Evolutionary conservation across 2,113 vertebrate species (phyloP), one percentile per base, ranked within the genome.

Genomic region (Siniperca chuatsi): DNA sequence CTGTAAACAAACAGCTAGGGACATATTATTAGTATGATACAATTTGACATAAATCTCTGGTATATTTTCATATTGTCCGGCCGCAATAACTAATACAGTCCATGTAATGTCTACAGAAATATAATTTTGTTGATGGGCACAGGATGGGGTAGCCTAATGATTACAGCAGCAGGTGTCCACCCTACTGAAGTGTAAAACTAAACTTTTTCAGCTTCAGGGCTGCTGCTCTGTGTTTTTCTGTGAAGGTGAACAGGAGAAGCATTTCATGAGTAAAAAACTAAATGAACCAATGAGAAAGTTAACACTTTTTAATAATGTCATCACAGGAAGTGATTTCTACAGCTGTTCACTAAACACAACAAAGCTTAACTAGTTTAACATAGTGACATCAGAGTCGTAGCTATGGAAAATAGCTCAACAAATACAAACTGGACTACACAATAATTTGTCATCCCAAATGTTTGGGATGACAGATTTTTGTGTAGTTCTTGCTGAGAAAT

Each of bases 381-480:
- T 37, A 72, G 23, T 25, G 37, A 44, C 10, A 71, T 71, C 8
- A 0, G 46, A 69, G n/a, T 70, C 9, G 8, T 25, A 70, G 16
- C 0, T 18, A 4, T 35, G 40, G 37, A 66, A 66, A 66, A 44
- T 44, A n/a, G 35, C 11, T 42, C 8, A 21, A 50, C 33, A 64
- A 52, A 52, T 65, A 52, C 8, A 10, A 25, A 66, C 5, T 15
- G n/a, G 10, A 29, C 29, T 29, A 29, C 29, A 29, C 29, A 29
- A 29, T 29, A 29, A 29, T 29, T 1, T 29, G 29, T 29, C 29
- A 29, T n/a, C n/a, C n/a, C n/a, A n/a, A n/a, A n/a, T n/a, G n/a
- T n/a, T n/a, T n/a, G n/a, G 1, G 1, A 29, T 46, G 50, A 81
- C n/a, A 69, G 69, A 78, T 78, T 58, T 66, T 84, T 65, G 52